Evolutionary conservation across 2,797 vertebrate genomes (phyloP).

Genomic region (Chrosomus eos): DNA sequence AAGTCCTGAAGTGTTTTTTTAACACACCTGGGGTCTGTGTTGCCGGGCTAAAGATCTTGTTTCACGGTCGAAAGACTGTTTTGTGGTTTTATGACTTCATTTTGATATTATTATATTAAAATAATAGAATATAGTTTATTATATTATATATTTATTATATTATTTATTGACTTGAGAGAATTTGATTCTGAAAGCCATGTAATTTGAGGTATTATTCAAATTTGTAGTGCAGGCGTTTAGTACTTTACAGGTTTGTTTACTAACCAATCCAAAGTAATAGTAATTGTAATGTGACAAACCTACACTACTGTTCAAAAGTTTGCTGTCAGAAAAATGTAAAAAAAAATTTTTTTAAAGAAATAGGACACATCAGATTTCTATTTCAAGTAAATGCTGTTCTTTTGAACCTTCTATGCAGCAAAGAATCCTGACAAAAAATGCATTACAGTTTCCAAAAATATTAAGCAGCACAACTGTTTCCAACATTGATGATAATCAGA

Average conservation of each 20-base stretch:
- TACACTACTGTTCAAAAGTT: not conserved
- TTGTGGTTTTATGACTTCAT: not conserved
- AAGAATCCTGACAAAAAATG: not conserved
- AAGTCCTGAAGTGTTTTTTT: not conserved
- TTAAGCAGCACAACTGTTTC: not conserved
- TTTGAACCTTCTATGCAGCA: too few relatives aligned
- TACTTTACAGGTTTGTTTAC: not conserved
- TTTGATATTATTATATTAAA: not conserved
- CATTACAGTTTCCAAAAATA: not conserved
- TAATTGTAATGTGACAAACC: not conserved
- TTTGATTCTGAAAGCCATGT: not conserved
- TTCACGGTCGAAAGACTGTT: constrained; percentile 4
- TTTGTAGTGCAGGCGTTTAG: not conserved
- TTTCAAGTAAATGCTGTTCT: too few relatives aligned
- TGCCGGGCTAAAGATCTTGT: constrained; percentile 3
- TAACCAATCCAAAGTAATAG: not conserved
- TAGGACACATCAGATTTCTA: not conserved
- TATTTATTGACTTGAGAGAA: not conserved
- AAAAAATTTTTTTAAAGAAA: not conserved
- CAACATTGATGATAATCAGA: not conserved
- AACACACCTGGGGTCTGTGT: not conserved
- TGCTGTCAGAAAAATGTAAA: not conserved
- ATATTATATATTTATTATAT: too few relatives aligned
- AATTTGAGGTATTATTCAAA: not conserved
- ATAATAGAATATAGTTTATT: not conserved